These are phyloP conservation scores for Dasyprocta punctata DNA, from an alignment of 2,113 vertebrate species.

Conservation along the genomic window DNA sequence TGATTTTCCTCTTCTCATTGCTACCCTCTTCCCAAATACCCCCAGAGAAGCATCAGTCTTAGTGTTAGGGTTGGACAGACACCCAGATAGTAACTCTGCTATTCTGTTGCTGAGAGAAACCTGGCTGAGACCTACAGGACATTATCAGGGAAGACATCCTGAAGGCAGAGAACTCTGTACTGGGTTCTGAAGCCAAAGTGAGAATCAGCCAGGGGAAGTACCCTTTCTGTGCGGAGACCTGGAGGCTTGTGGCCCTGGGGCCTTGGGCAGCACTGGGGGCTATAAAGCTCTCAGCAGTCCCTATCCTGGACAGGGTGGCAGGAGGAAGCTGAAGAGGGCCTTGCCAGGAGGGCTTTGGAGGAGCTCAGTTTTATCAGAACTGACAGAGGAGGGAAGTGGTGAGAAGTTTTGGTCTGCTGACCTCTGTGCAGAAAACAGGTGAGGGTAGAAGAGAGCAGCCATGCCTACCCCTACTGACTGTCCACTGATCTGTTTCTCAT, in stretches of 20 bases:
- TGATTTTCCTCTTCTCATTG: neutral
- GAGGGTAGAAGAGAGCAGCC: too few relatives aligned
- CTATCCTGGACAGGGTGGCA: neutral
- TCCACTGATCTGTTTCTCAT: too few relatives aligned
- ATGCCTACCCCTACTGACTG: too few relatives aligned
- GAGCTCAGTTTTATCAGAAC: too few relatives aligned
- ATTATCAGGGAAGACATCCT: neutral
- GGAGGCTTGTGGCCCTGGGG: neutral
- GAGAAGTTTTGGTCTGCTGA: too few relatives aligned
- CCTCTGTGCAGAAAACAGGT: too few relatives aligned
- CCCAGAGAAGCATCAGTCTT: neutral
- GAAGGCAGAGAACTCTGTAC: neutral
- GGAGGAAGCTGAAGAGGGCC: neutral
- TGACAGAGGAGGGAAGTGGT: too few relatives aligned
- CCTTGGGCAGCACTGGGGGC: neutral
- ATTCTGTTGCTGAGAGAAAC: neutral
- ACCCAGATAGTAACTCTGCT: too few relatives aligned
- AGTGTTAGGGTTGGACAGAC: neutral
- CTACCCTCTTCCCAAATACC: neutral
- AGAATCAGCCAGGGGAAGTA: neutral
- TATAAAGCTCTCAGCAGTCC: neutral
- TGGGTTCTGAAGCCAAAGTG: neutral
- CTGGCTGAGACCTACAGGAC: neutral
- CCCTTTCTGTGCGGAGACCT: neutral
- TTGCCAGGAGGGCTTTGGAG: neutral